Conservation (phyloP, 2,888 invertebrate species). For the Amiota communis region DNA sequence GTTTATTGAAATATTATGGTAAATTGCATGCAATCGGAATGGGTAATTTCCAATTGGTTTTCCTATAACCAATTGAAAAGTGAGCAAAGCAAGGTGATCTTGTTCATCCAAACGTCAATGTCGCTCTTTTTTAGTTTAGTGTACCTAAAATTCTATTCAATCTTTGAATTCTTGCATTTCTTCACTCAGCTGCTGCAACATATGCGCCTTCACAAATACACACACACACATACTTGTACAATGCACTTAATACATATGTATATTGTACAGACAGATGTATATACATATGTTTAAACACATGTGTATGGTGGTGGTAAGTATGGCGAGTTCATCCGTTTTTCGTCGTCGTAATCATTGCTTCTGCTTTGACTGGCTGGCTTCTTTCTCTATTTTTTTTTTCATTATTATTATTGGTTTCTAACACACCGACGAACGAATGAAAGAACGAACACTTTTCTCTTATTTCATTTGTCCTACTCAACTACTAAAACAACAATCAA, state of each 20-base stretch:
- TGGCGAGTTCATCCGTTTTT: neutral
- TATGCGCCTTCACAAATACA: neutral
- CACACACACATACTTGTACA: neutral
- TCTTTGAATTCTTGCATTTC: neutral
- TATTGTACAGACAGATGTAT: too few relatives aligned
- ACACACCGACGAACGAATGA: constrained; percentile 1
- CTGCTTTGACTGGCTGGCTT: neutral
- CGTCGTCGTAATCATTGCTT: neutral
- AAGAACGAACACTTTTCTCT: constrained; percentile 2
- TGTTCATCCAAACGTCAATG: too few relatives aligned
- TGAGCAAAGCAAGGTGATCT: too few relatives aligned
- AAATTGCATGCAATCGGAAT: too few relatives aligned
- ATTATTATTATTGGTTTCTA: neutral
- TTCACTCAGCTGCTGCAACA: constrained; percentile 14
- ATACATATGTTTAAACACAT: neutral
- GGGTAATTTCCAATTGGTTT: too few relatives aligned
- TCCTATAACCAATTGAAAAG: too few relatives aligned
- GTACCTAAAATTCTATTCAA: neutral
- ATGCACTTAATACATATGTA: neutral
- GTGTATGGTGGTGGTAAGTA: neutral
- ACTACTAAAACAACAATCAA: neutral
- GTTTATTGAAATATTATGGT: too few relatives aligned
- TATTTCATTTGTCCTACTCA: neutral
- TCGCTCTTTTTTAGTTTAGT: too few relatives aligned
- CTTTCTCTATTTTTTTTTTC: neutral